Percentiles rank a stretch among this genome's conserved stretches.
These are phyloP conservation scores for Callitettix versicolor DNA, from an alignment of 1,140 invertebrate genomes.

Conservation along the genomic window DNA sequence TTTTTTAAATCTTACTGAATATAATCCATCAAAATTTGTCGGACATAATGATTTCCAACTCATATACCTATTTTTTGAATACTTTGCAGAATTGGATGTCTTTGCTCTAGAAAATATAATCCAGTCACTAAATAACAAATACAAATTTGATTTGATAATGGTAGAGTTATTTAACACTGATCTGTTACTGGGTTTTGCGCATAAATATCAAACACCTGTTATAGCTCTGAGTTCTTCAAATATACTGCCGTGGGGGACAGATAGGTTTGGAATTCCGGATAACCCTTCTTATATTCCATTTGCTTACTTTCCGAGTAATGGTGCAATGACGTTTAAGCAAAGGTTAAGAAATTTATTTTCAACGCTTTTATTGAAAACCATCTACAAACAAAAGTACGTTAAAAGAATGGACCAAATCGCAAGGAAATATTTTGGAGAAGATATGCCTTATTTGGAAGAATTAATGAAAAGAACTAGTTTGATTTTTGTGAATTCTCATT, in stretches of 20 bases:
- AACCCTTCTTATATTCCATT: slow-evolving; percentile 23
- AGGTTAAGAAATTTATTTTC: slow-evolving; percentile 19
- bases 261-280: slow-evolving; percentile 27
- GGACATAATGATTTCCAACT: too few species aligned
- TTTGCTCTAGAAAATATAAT: too few species aligned
- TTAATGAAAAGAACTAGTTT: slow-evolving; percentile 46
- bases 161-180: slow-evolving; percentile 22
- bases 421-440: slow-evolving; percentile 18
- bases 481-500: slow-evolving; percentile 52
- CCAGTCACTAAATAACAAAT: slow-evolving; percentile 4
- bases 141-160: slow-evolving; percentile 22
- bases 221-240: slow-evolving; percentile 43
- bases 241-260: slow-evolving; percentile 46
- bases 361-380: neutral
- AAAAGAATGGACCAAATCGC: slow-evolving; percentile 10
- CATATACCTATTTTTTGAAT: too few species aligned
- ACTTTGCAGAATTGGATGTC: too few species aligned
- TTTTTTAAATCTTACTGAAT: too few species aligned
- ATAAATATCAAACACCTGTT: slow-evolving; percentile 36
- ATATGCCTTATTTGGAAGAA: slow-evolving; percentile 36
- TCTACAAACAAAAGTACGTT: slow-evolving; percentile 1
- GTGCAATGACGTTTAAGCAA: slow-evolving; percentile 18
- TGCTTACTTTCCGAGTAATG: slow-evolving; percentile 7
- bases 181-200: slow-evolving; percentile 25
- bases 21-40: too few species aligned